Conservation (phyloP, 1,140 invertebrate genomes). For the Cydia strobilella region DNA sequence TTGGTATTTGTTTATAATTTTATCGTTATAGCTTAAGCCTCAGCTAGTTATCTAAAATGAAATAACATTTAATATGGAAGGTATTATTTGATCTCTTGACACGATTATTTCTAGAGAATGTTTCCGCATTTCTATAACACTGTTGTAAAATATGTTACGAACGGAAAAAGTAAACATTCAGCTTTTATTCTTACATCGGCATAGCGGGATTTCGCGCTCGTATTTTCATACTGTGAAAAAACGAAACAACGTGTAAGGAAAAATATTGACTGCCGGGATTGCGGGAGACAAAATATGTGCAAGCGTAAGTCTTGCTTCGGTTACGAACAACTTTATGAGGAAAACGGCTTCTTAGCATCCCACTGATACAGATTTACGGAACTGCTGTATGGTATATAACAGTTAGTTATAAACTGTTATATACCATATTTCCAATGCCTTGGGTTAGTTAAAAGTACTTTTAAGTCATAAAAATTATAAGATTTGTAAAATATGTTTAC, state of each 20-base stretch:
- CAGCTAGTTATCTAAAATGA: background rate
- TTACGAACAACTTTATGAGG: background rate
- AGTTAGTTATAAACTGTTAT: no score
- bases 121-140: background rate
- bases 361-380: background rate
- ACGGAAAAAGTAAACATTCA: background rate
- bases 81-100: background rate
- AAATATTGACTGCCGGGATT: slow-evolving; percentile 6
- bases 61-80: background rate
- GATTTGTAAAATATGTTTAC: no score
- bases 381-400: no score
- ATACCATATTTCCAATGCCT: no score
- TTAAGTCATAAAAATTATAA: no score
- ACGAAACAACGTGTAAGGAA: slow-evolving; percentile 11
- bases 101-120: background rate
- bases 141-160: background rate
- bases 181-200: no score
- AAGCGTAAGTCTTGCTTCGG: background rate
- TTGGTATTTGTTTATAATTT: background rate
- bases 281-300: slow-evolving; percentile 13
- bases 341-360: background rate
- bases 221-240: slow-evolving; percentile 14
- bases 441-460: no score
- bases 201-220: background rate
- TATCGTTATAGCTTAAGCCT: background rate